phyloP scores from a whole-genome alignment of 1,140 invertebrate genomes.

The Drosophila triauraria region DNA sequence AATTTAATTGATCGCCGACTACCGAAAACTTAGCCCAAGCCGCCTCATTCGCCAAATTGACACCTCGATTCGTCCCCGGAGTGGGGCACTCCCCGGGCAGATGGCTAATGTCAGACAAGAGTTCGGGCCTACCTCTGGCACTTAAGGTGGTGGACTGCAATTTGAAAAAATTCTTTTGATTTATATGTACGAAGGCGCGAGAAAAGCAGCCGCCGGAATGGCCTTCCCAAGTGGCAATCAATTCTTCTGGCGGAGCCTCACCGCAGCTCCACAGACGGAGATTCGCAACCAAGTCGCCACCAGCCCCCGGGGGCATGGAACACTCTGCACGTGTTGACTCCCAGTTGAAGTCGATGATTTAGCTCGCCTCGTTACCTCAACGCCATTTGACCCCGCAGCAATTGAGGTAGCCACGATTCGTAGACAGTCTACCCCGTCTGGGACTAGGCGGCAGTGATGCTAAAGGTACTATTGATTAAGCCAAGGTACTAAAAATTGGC shows the following conservation, averaged over 20 bases:
- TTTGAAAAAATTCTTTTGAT: constrained; percentile 73
- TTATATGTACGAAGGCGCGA: constrained; percentile 53
- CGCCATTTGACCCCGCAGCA: constrained; percentile 78
- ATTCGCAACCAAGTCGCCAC: constrained; percentile 7
- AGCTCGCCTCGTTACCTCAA: constrained; percentile 73
- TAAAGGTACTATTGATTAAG: constrained; percentile 15
- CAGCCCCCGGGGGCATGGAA: constrained; percentile 37
- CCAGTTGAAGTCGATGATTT: constrained; percentile 59
- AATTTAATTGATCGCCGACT: constrained; percentile 67
- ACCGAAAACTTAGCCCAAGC: constrained; percentile 19
- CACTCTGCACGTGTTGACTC: constrained; percentile 72
- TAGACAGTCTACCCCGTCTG: constrained; percentile 30
- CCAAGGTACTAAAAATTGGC: background rate
- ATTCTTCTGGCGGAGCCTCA: constrained; percentile 60
- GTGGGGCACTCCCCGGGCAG: constrained; percentile 54
- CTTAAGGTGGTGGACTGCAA: constrained; percentile 52
- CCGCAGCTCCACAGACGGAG: constrained; percentile 20
- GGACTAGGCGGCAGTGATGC: constrained; percentile 19
- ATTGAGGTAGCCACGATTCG: constrained; percentile 71
- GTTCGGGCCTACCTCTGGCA: constrained; percentile 29
- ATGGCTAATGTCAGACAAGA: constrained; percentile 64
- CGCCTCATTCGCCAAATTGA: constrained; percentile 47
- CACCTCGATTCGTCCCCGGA: constrained; percentile 52
- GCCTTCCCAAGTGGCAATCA: constrained; percentile 80
- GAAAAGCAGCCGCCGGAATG: constrained; percentile 48